These are phyloP conservation scores for Caranx ignobilis DNA, from an alignment of 2,113 vertebrate species.

Conservation along the genomic window DNA sequence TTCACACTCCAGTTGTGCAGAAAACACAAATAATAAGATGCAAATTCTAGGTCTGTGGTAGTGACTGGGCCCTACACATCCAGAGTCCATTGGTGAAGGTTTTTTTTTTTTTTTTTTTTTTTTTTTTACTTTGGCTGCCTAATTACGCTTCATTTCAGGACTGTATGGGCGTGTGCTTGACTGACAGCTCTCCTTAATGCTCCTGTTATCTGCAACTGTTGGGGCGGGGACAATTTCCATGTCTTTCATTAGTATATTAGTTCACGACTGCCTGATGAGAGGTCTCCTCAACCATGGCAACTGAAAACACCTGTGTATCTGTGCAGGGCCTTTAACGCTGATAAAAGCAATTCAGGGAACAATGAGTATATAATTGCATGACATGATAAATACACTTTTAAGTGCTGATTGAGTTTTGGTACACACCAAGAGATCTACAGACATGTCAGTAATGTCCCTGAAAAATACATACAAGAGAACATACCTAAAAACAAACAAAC, in stretches of 20 bases:
- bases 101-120: no score
- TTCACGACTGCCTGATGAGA: not conserved
- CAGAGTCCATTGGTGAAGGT: not conserved
- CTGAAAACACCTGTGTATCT: not conserved
- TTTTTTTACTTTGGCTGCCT: not conserved
- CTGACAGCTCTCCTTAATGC: not conserved
- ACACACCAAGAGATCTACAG: not conserved
- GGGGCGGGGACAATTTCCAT: not conserved
- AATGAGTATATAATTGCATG: not conserved
- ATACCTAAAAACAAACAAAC: not conserved
- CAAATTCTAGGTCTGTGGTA: not conserved
- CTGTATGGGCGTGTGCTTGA: not conserved
- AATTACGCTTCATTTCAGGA: not conserved
- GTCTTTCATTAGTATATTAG: not conserved
- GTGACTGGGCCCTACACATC: not conserved
- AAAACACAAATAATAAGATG: not conserved
- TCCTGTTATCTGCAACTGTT: not conserved
- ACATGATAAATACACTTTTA: not conserved
- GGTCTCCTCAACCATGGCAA: constrained; percentile 3
- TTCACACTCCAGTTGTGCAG: not conserved
- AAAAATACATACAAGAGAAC: not conserved
- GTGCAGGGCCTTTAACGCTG: not conserved
- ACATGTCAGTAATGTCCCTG: not conserved
- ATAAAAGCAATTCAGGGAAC: not conserved
- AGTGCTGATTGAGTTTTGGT: not conserved